Evolutionary conservation across 1,140 invertebrate species (phyloP).

Genomic region (Drosophila fuyamai): DNA sequence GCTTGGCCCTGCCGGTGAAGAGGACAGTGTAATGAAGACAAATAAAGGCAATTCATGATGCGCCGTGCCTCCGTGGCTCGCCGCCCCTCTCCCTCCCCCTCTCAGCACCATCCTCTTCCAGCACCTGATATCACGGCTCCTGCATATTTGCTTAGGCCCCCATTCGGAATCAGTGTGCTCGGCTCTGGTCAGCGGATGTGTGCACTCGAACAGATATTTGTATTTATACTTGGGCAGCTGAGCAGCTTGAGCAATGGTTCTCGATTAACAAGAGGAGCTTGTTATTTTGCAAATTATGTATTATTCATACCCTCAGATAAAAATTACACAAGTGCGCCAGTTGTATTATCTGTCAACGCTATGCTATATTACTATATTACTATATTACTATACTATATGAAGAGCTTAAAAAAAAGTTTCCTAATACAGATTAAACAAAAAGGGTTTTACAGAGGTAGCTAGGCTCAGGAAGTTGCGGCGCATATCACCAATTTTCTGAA

Average conservation of each 20-base stretch:
- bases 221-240: slow-evolving; percentile 12
- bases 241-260: slow-evolving; percentile 3
- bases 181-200: slow-evolving; percentile 16
- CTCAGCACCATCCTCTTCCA: neutral
- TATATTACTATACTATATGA: no score
- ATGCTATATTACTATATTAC: no score
- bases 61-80: slow-evolving; percentile 19
- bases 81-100: no score
- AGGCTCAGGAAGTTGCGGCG: no score
- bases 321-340: no score
- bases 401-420: no score
- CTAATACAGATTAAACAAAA: no score
- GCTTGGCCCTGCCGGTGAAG: neutral
- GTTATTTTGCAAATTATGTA: slow-evolving; percentile 8
- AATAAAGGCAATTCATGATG: slow-evolving; percentile 65
- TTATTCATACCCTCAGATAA: neutral
- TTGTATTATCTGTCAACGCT: no score
- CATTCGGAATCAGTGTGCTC: slow-evolving; percentile 8
- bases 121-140: slow-evolving; percentile 41
- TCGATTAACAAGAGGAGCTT: slow-evolving; percentile 7
- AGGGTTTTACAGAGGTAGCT: no score
- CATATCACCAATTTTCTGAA: no score
- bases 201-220: slow-evolving; percentile 11
- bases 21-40: slow-evolving; percentile 58
- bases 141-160: slow-evolving; percentile 68